Evolutionary conservation across 2,888 invertebrate genomes (phyloP).

Genomic region (Sericinus montela): DNA sequence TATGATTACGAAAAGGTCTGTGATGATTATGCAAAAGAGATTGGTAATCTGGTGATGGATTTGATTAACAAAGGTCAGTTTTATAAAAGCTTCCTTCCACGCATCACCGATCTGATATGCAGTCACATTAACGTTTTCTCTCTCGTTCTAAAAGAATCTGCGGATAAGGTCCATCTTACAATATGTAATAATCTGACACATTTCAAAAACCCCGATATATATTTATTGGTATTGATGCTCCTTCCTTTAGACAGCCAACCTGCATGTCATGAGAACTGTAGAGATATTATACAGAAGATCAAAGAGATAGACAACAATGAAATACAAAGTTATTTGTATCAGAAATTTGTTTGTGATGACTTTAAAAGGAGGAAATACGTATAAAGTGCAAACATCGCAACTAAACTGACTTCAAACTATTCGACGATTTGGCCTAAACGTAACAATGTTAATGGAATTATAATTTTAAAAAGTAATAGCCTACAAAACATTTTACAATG

Average conservation of each 20-base stretch:
- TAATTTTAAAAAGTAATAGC: too few relatives aligned
- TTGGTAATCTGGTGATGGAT: constrained; percentile 30
- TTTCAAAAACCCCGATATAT: constrained; percentile 26
- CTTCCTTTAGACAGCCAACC: constrained; percentile 24
- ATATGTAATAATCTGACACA: constrained; percentile 16
- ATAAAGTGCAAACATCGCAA: neutral
- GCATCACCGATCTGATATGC: constrained; percentile 9
- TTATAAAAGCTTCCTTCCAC: constrained; percentile 14
- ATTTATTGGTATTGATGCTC: constrained; percentile 31
- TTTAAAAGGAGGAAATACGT: constrained; percentile 21
- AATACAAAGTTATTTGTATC: constrained; percentile 27
- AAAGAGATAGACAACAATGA: constrained; percentile 29
- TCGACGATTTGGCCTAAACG: too few relatives aligned
- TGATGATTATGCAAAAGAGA: constrained; percentile 26
- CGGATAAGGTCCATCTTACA: constrained; percentile 1
- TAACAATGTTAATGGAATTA: too few relatives aligned
- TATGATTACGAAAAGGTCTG: constrained; percentile 16
- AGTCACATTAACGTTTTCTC: constrained; percentile 1
- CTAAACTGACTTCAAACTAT: too few relatives aligned
- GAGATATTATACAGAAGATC: constrained; percentile 26
- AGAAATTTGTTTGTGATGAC: constrained; percentile 28
- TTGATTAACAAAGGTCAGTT: constrained; percentile 26
- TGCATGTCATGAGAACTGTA: constrained; percentile 20
- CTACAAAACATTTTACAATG: too few relatives aligned
- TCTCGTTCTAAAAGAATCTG: neutral